These are phyloP conservation scores for Harpegnathos saltator DNA, from an alignment of 1,140 invertebrate genomes.

Conservation along the genomic window DNA sequence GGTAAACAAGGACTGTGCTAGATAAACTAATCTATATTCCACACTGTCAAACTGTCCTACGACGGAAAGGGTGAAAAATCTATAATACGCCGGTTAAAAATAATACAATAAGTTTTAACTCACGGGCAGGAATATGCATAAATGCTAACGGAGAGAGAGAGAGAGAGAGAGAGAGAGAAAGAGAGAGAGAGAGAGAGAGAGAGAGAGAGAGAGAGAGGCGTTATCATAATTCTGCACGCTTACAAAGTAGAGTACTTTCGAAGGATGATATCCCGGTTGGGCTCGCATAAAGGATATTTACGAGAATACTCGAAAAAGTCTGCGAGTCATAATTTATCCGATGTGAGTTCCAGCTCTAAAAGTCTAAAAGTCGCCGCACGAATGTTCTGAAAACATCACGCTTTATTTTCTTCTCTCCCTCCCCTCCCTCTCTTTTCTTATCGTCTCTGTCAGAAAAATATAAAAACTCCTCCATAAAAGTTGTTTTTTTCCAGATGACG, in stretches of 20 bases:
- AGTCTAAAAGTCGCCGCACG: neutral
- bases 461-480: too few species aligned
- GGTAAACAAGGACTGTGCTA: neutral
- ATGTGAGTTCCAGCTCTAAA: neutral
- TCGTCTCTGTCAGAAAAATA: too few species aligned
- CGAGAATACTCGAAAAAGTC: neutral
- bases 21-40: neutral
- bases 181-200: neutral
- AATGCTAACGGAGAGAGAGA: too few species aligned
- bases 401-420: neutral
- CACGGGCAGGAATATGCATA: neutral
- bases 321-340: neutral
- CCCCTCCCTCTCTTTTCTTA: too few species aligned
- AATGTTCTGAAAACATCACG: neutral
- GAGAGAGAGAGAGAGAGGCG: neutral
- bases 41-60: neutral
- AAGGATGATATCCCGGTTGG: neutral
- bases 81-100: slow-evolving; percentile 29
- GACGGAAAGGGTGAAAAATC: slow-evolving; percentile 10
- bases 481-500: neutral
- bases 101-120: slow-evolving; percentile 19
- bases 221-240: slow-evolving; percentile 15
- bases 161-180: neutral
- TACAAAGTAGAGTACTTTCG: neutral
- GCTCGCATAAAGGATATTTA: neutral